Base-by-base conservation (phyloP, 2,113 vertebrate genomes). In the Oryctolagus cuniculus region DNA sequence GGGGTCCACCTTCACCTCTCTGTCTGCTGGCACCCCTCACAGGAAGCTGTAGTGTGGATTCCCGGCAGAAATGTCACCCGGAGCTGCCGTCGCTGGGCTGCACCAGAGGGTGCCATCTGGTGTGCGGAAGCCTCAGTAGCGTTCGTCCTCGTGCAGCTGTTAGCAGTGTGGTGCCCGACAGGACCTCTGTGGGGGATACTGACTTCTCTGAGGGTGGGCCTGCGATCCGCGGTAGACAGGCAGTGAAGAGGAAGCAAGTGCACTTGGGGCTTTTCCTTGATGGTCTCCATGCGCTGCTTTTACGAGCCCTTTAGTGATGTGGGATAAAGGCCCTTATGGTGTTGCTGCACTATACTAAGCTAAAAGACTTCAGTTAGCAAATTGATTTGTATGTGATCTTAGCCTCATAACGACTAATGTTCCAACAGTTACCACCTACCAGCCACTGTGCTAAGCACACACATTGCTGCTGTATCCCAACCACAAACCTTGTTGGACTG, bases 91-190 rank as follows among this genome's bases (percentile, higher is more conserved):
- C n/a, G 13, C 77, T 53, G 34, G 4, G 17, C 16, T 11, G 70
- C 70, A n/a, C 61, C 67, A 16, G 24, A 15, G 88, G 77, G 17
- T 64, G 49, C 53, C 34, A 9, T 24, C 31, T 94, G 80, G 64
- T 64, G 63, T 87, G 49, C 72, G 88, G 87, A 69, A 93, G 77
- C 87, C 83, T 73, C 53, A 64, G 80, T 86, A 88, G 53, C 64
- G 72, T 73, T 19, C 84, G 90, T 89, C 79, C 92, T 73, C 51
- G 10, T n/a, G n/a, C 61, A 83, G 84, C 87, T 96, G 79, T 82
- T 95, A 96, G 64, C 73, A 73, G 67, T 58, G 61, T 89, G 77
- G 85, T 77, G 84, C 90, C 91, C 34, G 49, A 89, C 6, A 24
- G 92, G 55, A 73, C 8, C 81, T 93, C 87, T 38, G 5, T 53